Conservation (phyloP, 2,888 invertebrate genomes). For the Lithophane ornitopus region DNA sequence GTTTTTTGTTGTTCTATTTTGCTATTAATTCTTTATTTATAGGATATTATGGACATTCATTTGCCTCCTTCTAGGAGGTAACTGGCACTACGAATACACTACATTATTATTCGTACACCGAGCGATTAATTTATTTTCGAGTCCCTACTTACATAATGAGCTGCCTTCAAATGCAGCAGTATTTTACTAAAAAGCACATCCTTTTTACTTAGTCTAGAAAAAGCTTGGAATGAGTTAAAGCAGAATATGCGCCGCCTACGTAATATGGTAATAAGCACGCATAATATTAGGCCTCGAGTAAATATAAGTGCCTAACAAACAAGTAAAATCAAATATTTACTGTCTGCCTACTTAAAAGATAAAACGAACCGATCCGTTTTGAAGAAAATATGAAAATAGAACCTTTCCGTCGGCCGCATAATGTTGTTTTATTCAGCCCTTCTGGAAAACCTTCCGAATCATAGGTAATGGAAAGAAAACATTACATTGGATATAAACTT, state of each 20-base stretch:
- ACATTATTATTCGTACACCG: neutral
- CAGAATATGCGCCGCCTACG: neutral
- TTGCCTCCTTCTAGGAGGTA: neutral
- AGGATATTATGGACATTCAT: neutral
- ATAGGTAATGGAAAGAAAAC: slow-evolving; percentile 84
- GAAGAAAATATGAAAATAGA: slow-evolving; percentile 70
- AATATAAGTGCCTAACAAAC: slow-evolving; percentile 25
- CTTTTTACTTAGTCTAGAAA: neutral
- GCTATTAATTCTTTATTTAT: neutral
- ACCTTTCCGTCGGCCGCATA: slow-evolving; percentile 65
- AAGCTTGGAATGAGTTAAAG: slow-evolving; percentile 4
- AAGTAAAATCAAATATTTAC: slow-evolving; percentile 62
- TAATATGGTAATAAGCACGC: slow-evolving; percentile 18
- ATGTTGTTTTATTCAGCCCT: slow-evolving; percentile 78
- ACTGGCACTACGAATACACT: too few relatives aligned
- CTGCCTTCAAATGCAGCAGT: neutral
- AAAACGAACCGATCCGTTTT: slow-evolving; percentile 63
- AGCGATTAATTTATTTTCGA: neutral
- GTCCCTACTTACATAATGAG: neutral
- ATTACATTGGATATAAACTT: slow-evolving; percentile 74
- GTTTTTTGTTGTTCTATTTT: slow-evolving; percentile 25
- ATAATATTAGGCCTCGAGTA: slow-evolving; percentile 16
- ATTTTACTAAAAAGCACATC: neutral
- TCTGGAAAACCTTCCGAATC: slow-evolving; percentile 74
- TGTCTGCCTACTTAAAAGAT: slow-evolving; percentile 58